These are phyloP conservation scores for Natator depressus DNA, from an alignment of 2,113 vertebrate genomes.

Conservation along the genomic window DNA sequence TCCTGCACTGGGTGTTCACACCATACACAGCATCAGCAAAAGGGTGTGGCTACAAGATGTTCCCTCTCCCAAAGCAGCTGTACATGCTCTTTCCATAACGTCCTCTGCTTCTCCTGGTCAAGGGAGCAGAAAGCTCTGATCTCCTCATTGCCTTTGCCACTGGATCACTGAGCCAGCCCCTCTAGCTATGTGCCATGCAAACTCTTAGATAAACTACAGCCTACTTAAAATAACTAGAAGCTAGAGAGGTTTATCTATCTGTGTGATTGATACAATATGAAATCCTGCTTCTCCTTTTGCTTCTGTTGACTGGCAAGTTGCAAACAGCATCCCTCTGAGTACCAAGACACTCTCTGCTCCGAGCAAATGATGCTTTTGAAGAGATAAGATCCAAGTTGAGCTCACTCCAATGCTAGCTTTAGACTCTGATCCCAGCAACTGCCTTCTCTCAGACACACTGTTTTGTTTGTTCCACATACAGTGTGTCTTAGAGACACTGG, in stretches of 20 bases:
- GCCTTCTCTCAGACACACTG: neutral
- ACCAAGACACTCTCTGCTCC: rapidly evolving
- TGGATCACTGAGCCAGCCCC: neutral
- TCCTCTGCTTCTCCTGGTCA: too few species aligned
- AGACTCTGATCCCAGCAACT: neutral
- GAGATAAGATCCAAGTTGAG: neutral
- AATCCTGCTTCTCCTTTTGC: neutral
- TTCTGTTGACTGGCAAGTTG: neutral
- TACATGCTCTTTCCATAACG: neutral
- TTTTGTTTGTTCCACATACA: neutral
- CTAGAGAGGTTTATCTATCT: neutral
- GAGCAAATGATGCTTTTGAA: neutral
- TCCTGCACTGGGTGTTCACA: neutral
- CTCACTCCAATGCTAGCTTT: neutral
- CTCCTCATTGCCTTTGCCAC: neutral
- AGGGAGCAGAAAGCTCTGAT: neutral
- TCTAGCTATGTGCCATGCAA: neutral
- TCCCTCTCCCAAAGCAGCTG: neutral
- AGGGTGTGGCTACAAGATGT: neutral
- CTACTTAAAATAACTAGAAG: neutral
- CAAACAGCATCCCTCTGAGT: neutral
- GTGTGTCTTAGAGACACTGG: neutral
- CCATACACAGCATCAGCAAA: neutral
- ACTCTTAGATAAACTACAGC: neutral
- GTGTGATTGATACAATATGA: neutral